Base-by-base conservation (phyloP, 1,140 invertebrate genomes). In the Drosophila rufa region DNA sequence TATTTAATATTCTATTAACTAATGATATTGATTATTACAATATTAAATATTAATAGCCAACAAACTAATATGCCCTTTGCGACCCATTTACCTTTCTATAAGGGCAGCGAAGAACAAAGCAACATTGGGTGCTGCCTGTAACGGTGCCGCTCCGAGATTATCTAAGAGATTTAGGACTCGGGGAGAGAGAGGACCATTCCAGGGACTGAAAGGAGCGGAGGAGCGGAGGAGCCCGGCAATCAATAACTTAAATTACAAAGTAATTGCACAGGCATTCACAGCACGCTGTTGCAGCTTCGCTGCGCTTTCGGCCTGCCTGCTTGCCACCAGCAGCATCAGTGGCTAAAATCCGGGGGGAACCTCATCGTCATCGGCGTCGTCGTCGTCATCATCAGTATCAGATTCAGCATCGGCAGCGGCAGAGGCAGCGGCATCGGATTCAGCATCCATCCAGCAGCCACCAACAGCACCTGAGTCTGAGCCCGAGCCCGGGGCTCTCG, bases 231-330 rank as follows among this genome's bases (percentile, higher is more conserved):
- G 84, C 76, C 70, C 81, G 91, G 91, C 91, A 92, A 92, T 92
- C 91, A 92, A 92, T 92, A 92, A 92, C 91, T 92, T 92, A 92
- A 92, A 92, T 92, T 92, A 91, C 91, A 92, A 92, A 92, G 87
- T 92, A 92, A 92, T 92, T 92, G 91, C 91, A 66, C 70, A 80
- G 91, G 91, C 79, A 92, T 91, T 86, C 91, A 90, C 85, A 90
- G 85, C 81, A 90, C 82, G 85, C 81, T 85, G 81, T 74, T 51
- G 73, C 55, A 78, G 68, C 82, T 82, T 68, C 51, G 69, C 68
- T 74, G 68, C 45, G 70, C 67, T 74, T 74, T 62, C 50, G 15
- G 68, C 43, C 58, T 50, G 69, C 67, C 60, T 33, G 42, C 27
- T 6, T 33, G 42, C 56, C 56, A 66, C 15, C 46, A 73, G 53